phyloP scores from a whole-genome alignment of 2,113 vertebrate genomes.

The Oncorhynchus nerka region DNA sequence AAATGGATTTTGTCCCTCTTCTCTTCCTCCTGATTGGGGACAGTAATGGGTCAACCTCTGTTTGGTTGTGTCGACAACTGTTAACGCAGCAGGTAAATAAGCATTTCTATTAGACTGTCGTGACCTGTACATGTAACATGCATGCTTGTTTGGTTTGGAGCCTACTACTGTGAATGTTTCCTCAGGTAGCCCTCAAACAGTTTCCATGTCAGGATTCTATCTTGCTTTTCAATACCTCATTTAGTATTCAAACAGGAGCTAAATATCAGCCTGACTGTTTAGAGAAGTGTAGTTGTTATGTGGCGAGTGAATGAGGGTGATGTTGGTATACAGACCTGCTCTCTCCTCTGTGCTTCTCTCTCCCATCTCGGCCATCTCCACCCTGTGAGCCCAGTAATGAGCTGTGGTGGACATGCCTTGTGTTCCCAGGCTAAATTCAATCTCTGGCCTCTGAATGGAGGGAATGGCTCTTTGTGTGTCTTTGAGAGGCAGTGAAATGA shows the following conservation, averaged over 20 bases:
- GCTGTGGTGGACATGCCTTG: conserved; percentile 66
- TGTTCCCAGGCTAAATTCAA: conserved; percentile 59
- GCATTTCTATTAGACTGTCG: not conserved
- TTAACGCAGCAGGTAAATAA: conserved; percentile 17
- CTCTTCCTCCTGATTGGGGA: conserved; percentile 43
- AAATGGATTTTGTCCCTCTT: conserved; percentile 45
- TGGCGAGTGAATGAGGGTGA: conserved; percentile 53
- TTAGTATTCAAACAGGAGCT: not conserved
- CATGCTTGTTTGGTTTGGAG: not conserved
- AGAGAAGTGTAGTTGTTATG: not conserved
- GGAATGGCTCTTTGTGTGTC: conserved; percentile 65
- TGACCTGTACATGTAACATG: not conserved
- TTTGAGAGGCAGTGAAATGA: conserved; percentile 69
- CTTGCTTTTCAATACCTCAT: not conserved
- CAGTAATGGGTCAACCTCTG: conserved; percentile 45
- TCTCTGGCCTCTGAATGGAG: conserved; percentile 54
- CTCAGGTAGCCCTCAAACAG: not conserved
- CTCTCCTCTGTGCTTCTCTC: conserved; percentile 41
- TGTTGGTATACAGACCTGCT: conserved; percentile 33
- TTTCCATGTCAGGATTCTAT: not conserved
- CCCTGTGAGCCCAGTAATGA: conserved; percentile 64
- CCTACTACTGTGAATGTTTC: not conserved
- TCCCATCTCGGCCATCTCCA: conserved; percentile 56
- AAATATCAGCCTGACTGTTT: not conserved
- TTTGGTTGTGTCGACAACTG: conserved; percentile 24